phyloP scores from a whole-genome alignment of 2,888 invertebrate species.

The Lasioglossum malachurum region DNA sequence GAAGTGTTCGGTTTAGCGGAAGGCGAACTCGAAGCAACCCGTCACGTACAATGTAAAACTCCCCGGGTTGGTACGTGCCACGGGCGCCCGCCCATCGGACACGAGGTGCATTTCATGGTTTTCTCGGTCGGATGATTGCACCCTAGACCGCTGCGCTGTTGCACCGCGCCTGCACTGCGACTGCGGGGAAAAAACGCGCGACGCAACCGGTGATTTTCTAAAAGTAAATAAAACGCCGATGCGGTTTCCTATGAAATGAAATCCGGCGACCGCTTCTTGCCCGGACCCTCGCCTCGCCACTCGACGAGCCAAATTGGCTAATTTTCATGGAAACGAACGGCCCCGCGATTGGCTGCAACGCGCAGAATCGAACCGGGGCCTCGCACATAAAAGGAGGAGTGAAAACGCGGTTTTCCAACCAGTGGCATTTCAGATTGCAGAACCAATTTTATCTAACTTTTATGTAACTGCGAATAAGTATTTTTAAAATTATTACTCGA shows the following conservation, averaged over 20 bases:
- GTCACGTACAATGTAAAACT: conserved; percentile 54
- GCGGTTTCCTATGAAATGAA: conserved; percentile 33
- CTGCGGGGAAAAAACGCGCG: background rate
- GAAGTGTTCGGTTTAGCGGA: conserved; percentile 44
- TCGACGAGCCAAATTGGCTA: conserved; percentile 4
- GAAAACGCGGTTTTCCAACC: background rate
- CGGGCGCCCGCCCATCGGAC: conserved; percentile 10
- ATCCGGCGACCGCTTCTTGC: background rate
- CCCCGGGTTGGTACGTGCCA: conserved; percentile 33
- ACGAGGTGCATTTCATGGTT: conserved; percentile 37
- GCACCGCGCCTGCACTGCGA: background rate
- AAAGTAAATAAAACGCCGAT: conserved; percentile 48
- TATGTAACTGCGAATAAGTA: background rate
- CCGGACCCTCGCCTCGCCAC: background rate
- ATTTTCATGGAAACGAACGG: conserved; percentile 11
- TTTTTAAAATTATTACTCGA: background rate
- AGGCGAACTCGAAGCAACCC: conserved; percentile 61
- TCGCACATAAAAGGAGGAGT: background rate
- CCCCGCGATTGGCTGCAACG: conserved; percentile 3
- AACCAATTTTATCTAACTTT: background rate
- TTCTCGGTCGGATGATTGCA: conserved; percentile 47
- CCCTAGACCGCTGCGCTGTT: background rate
- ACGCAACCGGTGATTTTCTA: conserved; percentile 30
- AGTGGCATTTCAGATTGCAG: background rate
- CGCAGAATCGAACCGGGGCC: background rate